Percentiles rank a stretch among this genome's conserved stretches.
These are phyloP conservation scores for Castor canadensis DNA, from an alignment of 2,113 vertebrate genomes.

Conservation along the genomic window DNA sequence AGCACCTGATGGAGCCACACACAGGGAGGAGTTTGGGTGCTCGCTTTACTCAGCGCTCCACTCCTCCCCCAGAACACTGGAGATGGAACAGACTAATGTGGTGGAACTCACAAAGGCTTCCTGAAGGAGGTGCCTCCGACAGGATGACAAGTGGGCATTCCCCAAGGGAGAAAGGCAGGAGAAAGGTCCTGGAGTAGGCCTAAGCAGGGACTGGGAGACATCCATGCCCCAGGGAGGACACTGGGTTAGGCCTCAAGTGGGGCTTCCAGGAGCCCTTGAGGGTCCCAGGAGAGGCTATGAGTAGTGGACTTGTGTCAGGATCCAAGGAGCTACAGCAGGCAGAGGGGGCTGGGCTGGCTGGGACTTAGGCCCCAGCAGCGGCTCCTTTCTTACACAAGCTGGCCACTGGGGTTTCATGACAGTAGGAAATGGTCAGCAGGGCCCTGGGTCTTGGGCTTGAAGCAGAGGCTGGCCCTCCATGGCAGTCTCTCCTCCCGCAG, in stretches of 20 bases:
- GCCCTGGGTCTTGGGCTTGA: not conserved
- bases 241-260: not conserved
- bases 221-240: not conserved
- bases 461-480: not conserved
- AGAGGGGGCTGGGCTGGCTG: not conserved
- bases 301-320: not conserved
- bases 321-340: not conserved
- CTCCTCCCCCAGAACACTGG: not conserved
- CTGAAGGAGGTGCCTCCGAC: not conserved
- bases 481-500: constrained; percentile 77
- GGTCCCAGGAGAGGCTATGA: not conserved
- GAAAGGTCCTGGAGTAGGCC: not conserved
- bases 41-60: not conserved
- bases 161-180: not conserved
- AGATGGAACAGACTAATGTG: not conserved
- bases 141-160: not conserved
- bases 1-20: not conserved
- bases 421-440: not conserved
- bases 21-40: not conserved
- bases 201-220: not conserved
- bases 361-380: not conserved
- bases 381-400: not conserved
- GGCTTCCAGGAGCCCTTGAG: not conserved
- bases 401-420: not conserved
- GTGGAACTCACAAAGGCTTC: not conserved